These are phyloP conservation scores for Anagyrus pseudococci DNA, from an alignment of 2,888 invertebrate species.

Conservation along the genomic window DNA sequence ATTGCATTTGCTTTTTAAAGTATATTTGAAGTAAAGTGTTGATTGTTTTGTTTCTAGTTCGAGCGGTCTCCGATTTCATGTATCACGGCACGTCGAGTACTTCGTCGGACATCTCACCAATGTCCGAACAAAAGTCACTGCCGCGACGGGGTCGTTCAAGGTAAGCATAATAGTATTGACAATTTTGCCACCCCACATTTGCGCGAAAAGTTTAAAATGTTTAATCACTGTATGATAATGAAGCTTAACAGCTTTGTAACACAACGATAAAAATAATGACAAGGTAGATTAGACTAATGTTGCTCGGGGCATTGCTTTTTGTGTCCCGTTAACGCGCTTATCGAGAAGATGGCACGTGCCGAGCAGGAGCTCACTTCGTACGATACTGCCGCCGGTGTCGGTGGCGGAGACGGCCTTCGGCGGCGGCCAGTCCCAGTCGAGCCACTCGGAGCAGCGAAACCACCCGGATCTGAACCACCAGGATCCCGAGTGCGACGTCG, in stretches of 20 bases:
- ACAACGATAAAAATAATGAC: no score
- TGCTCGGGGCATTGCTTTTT: conserved; percentile 17
- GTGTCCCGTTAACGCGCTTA: conserved; percentile 8
- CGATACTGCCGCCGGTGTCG: conserved; percentile 71
- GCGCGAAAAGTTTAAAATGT: conserved; percentile 3
- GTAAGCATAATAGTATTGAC: conserved; percentile 60
- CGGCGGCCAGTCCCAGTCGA: conserved; percentile 55
- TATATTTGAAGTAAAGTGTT: no score
- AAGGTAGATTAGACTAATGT: conserved; percentile 27
- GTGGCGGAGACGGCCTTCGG: conserved; percentile 67
- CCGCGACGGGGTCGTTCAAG: conserved; percentile 76
- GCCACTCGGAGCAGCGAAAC: conserved; percentile 51
- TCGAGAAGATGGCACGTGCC: conserved; percentile 65
- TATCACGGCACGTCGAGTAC: conserved; percentile 80
- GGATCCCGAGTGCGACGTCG: conserved; percentile 74
- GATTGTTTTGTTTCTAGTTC: conserved; percentile 51
- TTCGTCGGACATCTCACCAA: conserved; percentile 78
- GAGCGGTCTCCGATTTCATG: conserved; percentile 70
- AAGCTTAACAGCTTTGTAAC: no score
- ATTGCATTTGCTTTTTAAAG: no score
- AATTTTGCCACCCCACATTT: not conserved
- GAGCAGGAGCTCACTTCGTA: conserved; percentile 66
- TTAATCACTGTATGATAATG: no score
- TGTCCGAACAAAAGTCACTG: conserved; percentile 79
- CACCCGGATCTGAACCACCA: conserved; percentile 54